phyloP scores from a whole-genome alignment of 2,113 vertebrate genomes.

The Trachemys scripta region DNA sequence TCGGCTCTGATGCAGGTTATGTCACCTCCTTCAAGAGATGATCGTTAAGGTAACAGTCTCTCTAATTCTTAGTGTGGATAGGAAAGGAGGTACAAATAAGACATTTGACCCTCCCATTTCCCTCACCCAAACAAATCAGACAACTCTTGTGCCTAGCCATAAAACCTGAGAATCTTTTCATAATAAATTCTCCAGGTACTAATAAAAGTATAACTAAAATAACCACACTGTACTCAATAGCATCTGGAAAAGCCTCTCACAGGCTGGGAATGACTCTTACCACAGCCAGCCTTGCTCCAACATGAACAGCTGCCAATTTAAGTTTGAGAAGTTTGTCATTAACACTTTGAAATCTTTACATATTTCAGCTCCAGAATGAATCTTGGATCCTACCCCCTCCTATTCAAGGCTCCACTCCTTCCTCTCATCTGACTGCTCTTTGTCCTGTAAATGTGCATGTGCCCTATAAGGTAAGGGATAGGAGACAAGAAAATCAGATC shows the following conservation, averaged over 20 bases:
- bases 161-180: too few relatives aligned
- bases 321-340: background rate
- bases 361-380: background rate
- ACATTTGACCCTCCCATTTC: too few relatives aligned
- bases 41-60: too few relatives aligned
- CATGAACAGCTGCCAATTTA: background rate
- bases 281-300: background rate
- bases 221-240: background rate
- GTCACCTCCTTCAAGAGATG: too few relatives aligned
- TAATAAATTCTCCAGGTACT: too few relatives aligned
- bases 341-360: background rate
- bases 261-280: background rate
- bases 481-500: background rate
- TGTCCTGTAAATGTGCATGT: accelerated
- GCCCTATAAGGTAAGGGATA: accelerated
- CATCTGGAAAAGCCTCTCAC: background rate
- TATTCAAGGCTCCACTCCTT: background rate
- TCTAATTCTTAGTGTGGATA: too few relatives aligned
- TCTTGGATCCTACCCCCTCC: too few relatives aligned
- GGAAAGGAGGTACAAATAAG: too few relatives aligned
- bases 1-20: too few relatives aligned
- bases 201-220: too few relatives aligned
- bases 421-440: background rate
- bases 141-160: too few relatives aligned
- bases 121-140: too few relatives aligned